Evolutionary conservation across 2,888 invertebrate genomes (phyloP), one percentile per base, ranked within the genome.

Genomic region (Gymnosoma rotundatum): DNA sequence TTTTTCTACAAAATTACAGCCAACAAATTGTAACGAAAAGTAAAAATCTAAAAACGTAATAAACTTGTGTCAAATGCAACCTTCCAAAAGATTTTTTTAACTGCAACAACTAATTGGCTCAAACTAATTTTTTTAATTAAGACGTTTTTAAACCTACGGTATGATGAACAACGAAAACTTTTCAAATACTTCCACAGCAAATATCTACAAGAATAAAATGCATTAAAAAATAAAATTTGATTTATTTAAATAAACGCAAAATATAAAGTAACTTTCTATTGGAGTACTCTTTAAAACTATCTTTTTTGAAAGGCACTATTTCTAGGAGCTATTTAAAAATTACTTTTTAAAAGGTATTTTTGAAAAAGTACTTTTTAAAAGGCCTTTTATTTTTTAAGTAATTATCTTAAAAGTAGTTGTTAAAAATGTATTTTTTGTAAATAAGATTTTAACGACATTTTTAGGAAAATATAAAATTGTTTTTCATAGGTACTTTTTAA

Each of bases 11-110:
- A 38, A 58, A 76, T 58, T 58, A 58, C 52, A 60, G 10, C 42
- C 7, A 42, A 48, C 36, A 50, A 66, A 76, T 38, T 42, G n/a
- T 9, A 42, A 63, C 20, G 48, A 45, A 21, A 36, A 16, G 7
- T n/a, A 64, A 50, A 42, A 25, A 25, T 61, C 16, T 50, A 1
- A 60, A 66, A 84, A 78, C 16, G 45, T 66, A 81, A 81, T 84
- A 74, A 74, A 78, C 78, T 84, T 75, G 56, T 48, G 72, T 58
- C 76, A 80, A 56, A 21, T 52, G 67, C 58, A 78, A 45, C 12
- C 5, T 67, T 45, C 48, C 32, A 56, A 64, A 63, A 60, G 38
- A n/a, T 7, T 52, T 54, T 16, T 9, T 25, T 42, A 72, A 60
- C 52, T 32, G 76, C 25, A 25, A 18, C 9, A 45, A 52, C 21